Evolutionary conservation across 2,888 invertebrate genomes (phyloP), one percentile per base, ranked within the genome.

Genomic region (Xestoiulus laeticollis): DNA sequence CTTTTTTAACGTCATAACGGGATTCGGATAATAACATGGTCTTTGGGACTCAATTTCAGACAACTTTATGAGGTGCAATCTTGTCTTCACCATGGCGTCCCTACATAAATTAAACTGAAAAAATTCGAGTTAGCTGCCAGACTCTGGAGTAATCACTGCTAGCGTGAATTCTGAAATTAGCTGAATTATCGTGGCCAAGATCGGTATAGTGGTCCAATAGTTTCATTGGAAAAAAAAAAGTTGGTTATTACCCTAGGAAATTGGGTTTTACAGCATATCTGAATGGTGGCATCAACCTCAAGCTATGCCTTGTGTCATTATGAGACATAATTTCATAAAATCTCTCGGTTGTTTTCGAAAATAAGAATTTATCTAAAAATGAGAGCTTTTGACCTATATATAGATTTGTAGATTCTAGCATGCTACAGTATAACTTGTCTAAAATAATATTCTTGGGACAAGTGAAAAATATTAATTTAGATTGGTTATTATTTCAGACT

Each of bases 11-110:
- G 12, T 12, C 78, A 78, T 78, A 78, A 78, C 78, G 78, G 30
- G 30, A 78, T 78, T 78, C 78, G 78, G 26, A 78, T 78, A 78
- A 78, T 78, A 78, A 68, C 68, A 68, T 26, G 68, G 68, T 22
- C 68, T 12, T 10, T n/a, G n/a, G 10, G 22, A 68, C 14, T 30
- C 78, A 16, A 14, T 78, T 78, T 78, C 30, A 22, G 78, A 22
- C 78, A 78, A 30, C 78, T 78, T 78, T 78, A 78, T 30, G 78
- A 78, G 78, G 30, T 30, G 78, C 78, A 78, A 78, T 78, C 78
- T 78, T 78, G 78, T 78, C 78, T 30, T 78, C 78, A 12, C 78
- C 78, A 78, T 30, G 26, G 78, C 78, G 78, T 30, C 14, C 78
- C 1, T 78, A 16, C 78, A 78, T 78, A 78, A 78, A 78, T 78